Evolutionary conservation across 2,113 vertebrate species (phyloP).

Genomic region (Atlantisia rogersi): DNA sequence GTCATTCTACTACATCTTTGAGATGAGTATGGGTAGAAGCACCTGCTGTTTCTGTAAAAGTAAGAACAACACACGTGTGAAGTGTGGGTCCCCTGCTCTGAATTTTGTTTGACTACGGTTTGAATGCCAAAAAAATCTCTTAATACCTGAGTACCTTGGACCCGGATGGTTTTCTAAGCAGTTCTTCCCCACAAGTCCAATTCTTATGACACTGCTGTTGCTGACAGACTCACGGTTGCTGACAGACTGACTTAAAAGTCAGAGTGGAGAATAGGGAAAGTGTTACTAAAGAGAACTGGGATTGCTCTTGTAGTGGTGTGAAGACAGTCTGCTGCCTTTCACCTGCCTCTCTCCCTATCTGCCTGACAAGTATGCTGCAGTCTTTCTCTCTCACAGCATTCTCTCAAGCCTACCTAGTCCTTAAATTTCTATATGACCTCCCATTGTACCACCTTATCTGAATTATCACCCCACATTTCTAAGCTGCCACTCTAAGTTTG

Average conservation of each 20-base stretch:
- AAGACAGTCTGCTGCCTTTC: not conserved
- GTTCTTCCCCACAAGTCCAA: rapidly evolving
- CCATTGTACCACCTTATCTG: not conserved
- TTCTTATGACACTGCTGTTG: not conserved
- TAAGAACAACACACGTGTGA: not conserved
- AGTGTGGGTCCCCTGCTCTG: not conserved
- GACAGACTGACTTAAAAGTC: not conserved
- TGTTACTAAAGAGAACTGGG: not conserved
- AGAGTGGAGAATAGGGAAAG: not conserved
- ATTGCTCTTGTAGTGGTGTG: not conserved
- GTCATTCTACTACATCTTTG: not conserved
- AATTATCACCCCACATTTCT: not conserved
- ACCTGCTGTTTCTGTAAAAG: not conserved
- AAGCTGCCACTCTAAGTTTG: not conserved
- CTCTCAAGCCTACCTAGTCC: not conserved
- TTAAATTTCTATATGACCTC: not conserved
- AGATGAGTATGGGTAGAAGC: not conserved
- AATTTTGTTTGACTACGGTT: not conserved
- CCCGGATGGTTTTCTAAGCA: not conserved
- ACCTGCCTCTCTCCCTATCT: not conserved
- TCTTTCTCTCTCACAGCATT: not conserved
- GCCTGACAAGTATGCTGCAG: not conserved
- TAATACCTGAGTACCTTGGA: not conserved
- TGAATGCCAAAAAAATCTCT: not conserved
- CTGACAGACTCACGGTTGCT: not conserved